Percentiles rank a stretch among this genome's conserved stretches.
phyloP scores from a whole-genome alignment of 2,888 invertebrate species.

The Latheticus oryzae region DNA sequence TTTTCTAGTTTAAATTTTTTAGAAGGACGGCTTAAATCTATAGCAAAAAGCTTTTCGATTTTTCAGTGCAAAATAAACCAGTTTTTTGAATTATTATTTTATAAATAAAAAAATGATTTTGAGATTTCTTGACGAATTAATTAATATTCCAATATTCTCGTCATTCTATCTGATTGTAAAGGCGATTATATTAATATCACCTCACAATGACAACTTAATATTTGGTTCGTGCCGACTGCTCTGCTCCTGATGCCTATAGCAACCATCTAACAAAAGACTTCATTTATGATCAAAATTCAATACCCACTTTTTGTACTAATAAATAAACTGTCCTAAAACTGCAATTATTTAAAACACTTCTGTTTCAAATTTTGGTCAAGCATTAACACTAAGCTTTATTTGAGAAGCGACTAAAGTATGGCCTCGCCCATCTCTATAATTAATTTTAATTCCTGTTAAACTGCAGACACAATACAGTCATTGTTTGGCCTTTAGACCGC shows the following conservation, averaged over 20 bases:
- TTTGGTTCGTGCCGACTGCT: constrained; percentile 34
- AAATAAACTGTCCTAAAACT: not conserved
- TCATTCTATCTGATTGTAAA: constrained; percentile 29
- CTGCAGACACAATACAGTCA: constrained; percentile 41
- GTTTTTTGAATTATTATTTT: not conserved
- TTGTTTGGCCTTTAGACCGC: constrained; percentile 44
- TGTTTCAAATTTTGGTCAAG: constrained; percentile 21
- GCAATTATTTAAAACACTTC: constrained; percentile 22
- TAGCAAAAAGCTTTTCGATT: constrained; percentile 5
- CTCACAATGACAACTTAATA: constrained; percentile 42
- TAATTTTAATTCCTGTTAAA: constrained; percentile 46
- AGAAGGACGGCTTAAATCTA: constrained; percentile 2
- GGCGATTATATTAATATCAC: constrained; percentile 39
- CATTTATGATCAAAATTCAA: constrained; percentile 31
- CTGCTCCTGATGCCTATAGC: constrained; percentile 23
- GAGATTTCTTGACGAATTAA: constrained; percentile 9
- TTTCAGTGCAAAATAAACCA: not conserved
- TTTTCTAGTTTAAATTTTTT: constrained; percentile 34
- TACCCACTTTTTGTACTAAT: constrained; percentile 15
- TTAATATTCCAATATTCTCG: constrained; percentile 31
- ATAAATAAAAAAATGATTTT: not conserved
- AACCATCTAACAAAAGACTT: constrained; percentile 39
- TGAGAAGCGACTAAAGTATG: constrained; percentile 16
- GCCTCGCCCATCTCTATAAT: constrained; percentile 36
- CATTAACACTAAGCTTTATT: constrained; percentile 16